Conservation (phyloP, 2,797 vertebrate species). For the Notamacropus eugenii region DNA sequence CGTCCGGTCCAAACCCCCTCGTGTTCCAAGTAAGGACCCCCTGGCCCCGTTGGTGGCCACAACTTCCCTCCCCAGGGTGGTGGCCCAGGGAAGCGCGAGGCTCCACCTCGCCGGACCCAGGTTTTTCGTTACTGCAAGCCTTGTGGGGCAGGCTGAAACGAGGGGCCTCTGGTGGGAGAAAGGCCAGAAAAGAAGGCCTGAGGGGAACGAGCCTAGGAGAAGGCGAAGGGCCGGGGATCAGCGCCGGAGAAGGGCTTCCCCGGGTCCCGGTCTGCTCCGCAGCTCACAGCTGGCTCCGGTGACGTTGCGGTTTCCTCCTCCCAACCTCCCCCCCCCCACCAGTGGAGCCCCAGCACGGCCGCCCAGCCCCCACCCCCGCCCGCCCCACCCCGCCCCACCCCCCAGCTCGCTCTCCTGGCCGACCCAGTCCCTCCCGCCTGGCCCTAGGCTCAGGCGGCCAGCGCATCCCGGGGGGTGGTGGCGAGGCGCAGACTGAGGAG, state of each 20-base stretch:
- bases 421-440: constrained; percentile 45
- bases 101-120: not conserved
- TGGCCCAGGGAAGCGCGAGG: not conserved
- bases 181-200: not conserved
- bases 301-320: constrained; percentile 80
- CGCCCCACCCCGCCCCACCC: constrained; percentile 37
- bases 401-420: not conserved
- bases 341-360: constrained; percentile 12
- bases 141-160: not conserved
- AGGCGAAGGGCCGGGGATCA: too few species aligned
- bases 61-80: not conserved
- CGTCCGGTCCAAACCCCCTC: too few species aligned
- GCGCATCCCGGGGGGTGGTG: constrained; percentile 61
- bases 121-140: not conserved
- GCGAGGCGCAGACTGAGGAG: constrained; percentile 21
- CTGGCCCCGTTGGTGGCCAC: too few species aligned
- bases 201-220: constrained; percentile 10
- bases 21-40: too few species aligned
- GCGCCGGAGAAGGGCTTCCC: too few species aligned
- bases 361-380: constrained; percentile 11
- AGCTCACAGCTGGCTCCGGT: constrained; percentile 56
- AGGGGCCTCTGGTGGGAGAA: not conserved
- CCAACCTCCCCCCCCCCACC: constrained; percentile 9
- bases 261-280: not conserved
- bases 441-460: constrained; percentile 45